phyloP scores from a whole-genome alignment of 2,113 vertebrate genomes.

The Sorex araneus region DNA sequence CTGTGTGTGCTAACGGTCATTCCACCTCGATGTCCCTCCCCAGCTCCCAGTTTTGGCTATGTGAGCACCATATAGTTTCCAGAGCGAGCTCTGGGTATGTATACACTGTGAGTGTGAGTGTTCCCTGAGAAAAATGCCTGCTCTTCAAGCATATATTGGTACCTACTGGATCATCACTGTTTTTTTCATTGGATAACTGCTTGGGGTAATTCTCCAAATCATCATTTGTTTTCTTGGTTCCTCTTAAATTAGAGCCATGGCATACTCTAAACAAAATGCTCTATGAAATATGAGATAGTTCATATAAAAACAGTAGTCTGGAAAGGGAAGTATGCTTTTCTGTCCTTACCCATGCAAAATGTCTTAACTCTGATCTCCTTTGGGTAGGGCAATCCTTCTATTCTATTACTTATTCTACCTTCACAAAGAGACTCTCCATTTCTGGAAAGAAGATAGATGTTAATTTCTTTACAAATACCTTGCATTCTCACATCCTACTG shows the following conservation, averaged over 20 bases:
- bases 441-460: conserved; percentile 54
- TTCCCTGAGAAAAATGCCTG: not conserved
- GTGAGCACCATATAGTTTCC: not conserved
- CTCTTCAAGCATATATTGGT: not conserved
- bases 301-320: not conserved
- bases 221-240: not conserved
- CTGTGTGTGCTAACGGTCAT: not conserved
- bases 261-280: not conserved
- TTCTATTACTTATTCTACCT: conserved; percentile 10
- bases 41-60: too few relatives aligned
- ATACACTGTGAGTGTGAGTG: not conserved
- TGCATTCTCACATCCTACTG: conserved; percentile 44
- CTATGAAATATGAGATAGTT: not conserved
- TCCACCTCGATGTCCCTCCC: not conserved
- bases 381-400: not conserved
- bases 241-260: conserved; percentile 11
- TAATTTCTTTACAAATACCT: conserved; percentile 70
- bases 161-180: not conserved
- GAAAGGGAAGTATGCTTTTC: not conserved
- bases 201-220: not conserved
- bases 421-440: not conserved
- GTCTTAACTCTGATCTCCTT: conserved; percentile 41
- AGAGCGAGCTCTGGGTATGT: not conserved
- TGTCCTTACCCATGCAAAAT: not conserved
- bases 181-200: not conserved